Evolutionary conservation across 2,797 vertebrate species (phyloP), one percentile per base, ranked within the genome.

Genomic region (Xenentodon cancila): DNA sequence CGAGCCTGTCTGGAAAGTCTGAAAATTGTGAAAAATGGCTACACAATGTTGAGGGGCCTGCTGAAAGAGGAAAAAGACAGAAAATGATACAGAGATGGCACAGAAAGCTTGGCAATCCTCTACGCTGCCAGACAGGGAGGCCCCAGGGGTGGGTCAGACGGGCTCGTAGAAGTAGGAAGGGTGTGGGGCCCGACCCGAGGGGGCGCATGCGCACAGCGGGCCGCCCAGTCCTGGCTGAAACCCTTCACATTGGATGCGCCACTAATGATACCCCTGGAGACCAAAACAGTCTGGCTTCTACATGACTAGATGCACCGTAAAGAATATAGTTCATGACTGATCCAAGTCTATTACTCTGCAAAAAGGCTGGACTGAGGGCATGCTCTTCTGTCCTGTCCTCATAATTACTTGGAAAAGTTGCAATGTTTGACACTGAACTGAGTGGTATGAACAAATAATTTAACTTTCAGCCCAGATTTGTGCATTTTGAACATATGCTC

Each of bases 181-280:
- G 59, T 79, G 61, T 68, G 56, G 65, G 73, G 64, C 70, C 68
- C 59, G 49, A 54, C 72, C 71, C 67, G 62, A 64, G 64, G 62
- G 58, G 68, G 74, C 32, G 63, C 85, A 80, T 79, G 85, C 68
- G 56, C 80, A 77, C 62, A 68, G 40, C 42, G 19, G 56, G 44
- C 54, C 73, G 62, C 71, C 61, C 46, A 65, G 82, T 68, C 74
- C 53, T 50, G 66, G 71, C 85, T 86, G 62, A 77, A 87, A 77
- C 59, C 67, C 70, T 49, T 79, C 79, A 78, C 80, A 78, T 75
- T 48, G 42, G 74, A 86, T 82, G 69, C 48, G 1, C 47, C 40
- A 44, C 84, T 92, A 92, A 92, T 92, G 89, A 91, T 68, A 71
- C 77, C 90, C 76, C 84, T 19, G 46, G 89, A 85, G 87, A 91